Conservation (phyloP, 2,888 invertebrate genomes). For the Euclidia mi region DNA sequence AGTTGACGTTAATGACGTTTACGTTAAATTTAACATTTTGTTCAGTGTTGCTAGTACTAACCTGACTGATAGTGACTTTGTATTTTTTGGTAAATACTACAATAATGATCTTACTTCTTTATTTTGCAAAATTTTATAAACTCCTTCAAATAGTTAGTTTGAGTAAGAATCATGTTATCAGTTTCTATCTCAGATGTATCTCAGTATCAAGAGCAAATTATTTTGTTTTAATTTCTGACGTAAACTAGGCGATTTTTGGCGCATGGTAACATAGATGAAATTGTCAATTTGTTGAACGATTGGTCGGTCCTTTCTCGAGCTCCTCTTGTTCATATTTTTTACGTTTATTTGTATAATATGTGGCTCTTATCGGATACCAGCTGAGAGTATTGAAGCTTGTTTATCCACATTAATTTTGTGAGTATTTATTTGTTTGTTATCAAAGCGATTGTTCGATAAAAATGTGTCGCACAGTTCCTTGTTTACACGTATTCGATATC, state of each 20-base stretch:
- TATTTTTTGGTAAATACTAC: background rate
- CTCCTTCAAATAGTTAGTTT: too few species aligned
- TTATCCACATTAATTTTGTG: slow-evolving; percentile 68
- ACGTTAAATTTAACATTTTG: background rate
- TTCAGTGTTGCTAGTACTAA: slow-evolving; percentile 1
- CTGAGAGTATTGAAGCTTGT: slow-evolving; percentile 70
- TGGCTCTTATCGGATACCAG: slow-evolving; percentile 71
- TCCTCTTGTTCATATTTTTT: slow-evolving; percentile 72
- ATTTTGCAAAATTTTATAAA: too few species aligned
- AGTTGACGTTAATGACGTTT: slow-evolving; percentile 1
- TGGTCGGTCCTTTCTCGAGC: slow-evolving; percentile 74
- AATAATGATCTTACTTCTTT: slow-evolving; percentile 5
- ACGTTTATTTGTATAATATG: slow-evolving; percentile 81
- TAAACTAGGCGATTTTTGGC: too few species aligned
- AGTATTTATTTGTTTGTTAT: slow-evolving; percentile 60
- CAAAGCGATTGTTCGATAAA: slow-evolving; percentile 36
- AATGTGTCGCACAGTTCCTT: slow-evolving; percentile 68
- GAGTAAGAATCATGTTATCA: too few species aligned
- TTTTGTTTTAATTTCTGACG: too few species aligned
- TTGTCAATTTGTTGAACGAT: slow-evolving; percentile 69
- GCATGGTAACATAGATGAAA: slow-evolving; percentile 41
- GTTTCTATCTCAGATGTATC: too few species aligned
- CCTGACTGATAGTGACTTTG: background rate
- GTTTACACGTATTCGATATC: slow-evolving; percentile 86
- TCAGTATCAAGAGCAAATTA: too few species aligned